phyloP scores from a whole-genome alignment of 2,113 vertebrate genomes.

The Odobenus rosmarus region DNA sequence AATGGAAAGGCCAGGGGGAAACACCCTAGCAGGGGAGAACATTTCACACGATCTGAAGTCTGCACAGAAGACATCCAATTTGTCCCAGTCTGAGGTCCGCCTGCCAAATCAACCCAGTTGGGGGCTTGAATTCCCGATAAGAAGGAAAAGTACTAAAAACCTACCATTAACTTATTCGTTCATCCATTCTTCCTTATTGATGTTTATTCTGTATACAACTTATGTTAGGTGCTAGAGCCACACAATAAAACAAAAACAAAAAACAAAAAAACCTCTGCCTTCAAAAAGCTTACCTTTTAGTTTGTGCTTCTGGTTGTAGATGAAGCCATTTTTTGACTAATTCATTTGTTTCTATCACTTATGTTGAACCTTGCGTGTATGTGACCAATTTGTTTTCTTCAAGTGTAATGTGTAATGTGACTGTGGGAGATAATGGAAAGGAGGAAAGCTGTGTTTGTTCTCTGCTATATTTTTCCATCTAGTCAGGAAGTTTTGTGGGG shows the following conservation, averaged over 20 bases:
- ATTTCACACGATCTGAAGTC: constrained; percentile 45
- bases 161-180: not conserved
- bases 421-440: not conserved
- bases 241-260: not conserved
- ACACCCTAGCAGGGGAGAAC: not conserved
- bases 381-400: not conserved
- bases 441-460: not conserved
- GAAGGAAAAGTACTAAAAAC: constrained; percentile 51
- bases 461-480: constrained; percentile 38
- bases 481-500: not conserved
- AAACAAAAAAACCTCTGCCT: not conserved
- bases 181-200: not conserved
- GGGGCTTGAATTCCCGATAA: not conserved
- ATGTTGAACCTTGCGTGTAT: not conserved
- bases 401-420: constrained; percentile 23
- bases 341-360: not conserved
- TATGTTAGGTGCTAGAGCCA: not conserved
- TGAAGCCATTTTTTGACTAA: not conserved
- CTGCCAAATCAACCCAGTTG: not conserved
- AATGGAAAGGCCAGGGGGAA: constrained; percentile 40
- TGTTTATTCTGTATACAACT: not conserved
- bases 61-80: not conserved
- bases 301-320: constrained; percentile 21
- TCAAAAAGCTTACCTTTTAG: constrained; percentile 32
- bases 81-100: not conserved